Percentiles rank a stretch among this genome's conserved stretches.
Conservation (phyloP, 2,888 invertebrate genomes). For the Gerris lacustris region DNA sequence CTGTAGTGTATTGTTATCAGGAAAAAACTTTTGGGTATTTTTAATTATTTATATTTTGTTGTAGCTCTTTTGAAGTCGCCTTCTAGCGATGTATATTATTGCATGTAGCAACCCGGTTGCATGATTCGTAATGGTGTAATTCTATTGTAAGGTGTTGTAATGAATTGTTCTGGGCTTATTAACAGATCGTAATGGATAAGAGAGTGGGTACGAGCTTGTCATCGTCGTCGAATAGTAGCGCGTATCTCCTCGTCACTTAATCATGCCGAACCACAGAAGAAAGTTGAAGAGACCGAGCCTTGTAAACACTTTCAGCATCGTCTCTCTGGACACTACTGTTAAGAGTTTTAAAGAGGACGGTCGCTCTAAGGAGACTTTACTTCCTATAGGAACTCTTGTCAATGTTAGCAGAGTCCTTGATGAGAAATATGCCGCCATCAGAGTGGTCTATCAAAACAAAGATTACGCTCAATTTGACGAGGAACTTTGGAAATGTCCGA, state of each 20-base stretch:
- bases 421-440: constrained; percentile 24
- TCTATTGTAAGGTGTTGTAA: too few relatives aligned
- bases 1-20: too few relatives aligned
- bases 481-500: constrained; percentile 26
- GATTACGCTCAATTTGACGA: constrained; percentile 26
- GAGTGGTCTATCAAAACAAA: constrained; percentile 26
- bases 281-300: not conserved
- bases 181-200: too few relatives aligned
- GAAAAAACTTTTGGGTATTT: too few relatives aligned
- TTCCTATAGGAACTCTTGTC: constrained; percentile 26
- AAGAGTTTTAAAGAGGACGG: not conserved
- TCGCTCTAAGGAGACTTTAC: not conserved
- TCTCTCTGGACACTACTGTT: not conserved
- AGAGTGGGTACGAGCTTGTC: too few relatives aligned
- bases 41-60: too few relatives aligned
- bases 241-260: not conserved
- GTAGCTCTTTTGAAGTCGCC: too few relatives aligned
- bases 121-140: too few relatives aligned
- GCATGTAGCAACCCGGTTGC: too few relatives aligned
- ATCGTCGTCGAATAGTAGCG: too few relatives aligned
- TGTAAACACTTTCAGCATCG: not conserved
- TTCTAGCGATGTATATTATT: too few relatives aligned
- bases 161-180: too few relatives aligned
- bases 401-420: constrained; percentile 23
- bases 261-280: not conserved